Conservation (phyloP, 2,888 invertebrate genomes). For the Monopis laevigella region DNA sequence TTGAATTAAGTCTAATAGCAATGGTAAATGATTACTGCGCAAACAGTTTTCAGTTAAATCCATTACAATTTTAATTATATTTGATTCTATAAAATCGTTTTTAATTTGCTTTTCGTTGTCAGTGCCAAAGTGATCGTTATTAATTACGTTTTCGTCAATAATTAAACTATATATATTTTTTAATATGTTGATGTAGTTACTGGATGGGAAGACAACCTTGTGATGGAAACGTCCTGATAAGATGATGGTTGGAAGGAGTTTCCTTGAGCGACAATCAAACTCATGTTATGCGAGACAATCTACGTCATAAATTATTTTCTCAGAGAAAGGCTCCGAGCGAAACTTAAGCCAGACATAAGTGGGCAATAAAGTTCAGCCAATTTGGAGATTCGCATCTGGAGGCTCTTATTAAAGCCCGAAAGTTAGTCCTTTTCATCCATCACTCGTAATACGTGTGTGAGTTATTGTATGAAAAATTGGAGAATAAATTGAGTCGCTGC, state of each 20-base stretch:
- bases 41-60: constrained; percentile 54
- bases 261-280: constrained; percentile 40
- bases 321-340: constrained; percentile 60
- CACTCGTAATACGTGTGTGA: constrained; percentile 68
- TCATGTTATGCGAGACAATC: constrained; percentile 55
- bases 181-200: background rate
- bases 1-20: constrained; percentile 64
- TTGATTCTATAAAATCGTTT: constrained; percentile 41
- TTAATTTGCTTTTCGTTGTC: constrained; percentile 43
- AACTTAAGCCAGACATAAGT: constrained; percentile 68
- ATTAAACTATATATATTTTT: constrained; percentile 1
- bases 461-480: constrained; percentile 69
- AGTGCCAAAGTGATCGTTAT: constrained; percentile 31
- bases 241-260: background rate
- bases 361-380: constrained; percentile 68
- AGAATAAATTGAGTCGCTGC: constrained; percentile 69
- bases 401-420: constrained; percentile 68
- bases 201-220: background rate
- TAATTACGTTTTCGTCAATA: constrained; percentile 18
- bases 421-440: constrained; percentile 69
- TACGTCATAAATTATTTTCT: constrained; percentile 63
- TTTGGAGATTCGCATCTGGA: constrained; percentile 69
- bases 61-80: constrained; percentile 55
- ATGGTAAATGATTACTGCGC: constrained; percentile 58
- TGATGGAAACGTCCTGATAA: background rate